Evolutionary conservation across 2,797 vertebrate genomes (phyloP), one percentile per base, ranked within the genome.

Genomic region (Onychomys arenicola): DNA sequence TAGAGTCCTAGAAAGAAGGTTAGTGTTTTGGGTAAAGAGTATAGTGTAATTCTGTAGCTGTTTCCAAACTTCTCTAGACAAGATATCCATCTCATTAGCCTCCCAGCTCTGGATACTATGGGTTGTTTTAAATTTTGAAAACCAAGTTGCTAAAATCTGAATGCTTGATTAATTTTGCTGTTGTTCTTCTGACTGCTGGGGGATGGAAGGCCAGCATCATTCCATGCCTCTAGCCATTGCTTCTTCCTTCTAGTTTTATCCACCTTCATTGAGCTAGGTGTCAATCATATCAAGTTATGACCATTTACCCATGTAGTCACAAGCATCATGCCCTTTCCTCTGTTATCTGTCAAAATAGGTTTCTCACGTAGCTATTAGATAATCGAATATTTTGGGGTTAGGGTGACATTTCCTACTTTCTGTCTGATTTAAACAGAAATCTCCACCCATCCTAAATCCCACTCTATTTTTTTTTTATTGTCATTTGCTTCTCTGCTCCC

Each of bases 1-100:
- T 91, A 37, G 40, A 83, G 86, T 83, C 49, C 77, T 92, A 96
- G 82, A 95, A 82, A 89, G 4, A 59, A n/a, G 40, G 83, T 91
- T 63, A 46, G 73, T 57, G 7, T 63, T 94, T 95, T 90, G 67
- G 67, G 88, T 65, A 91, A 82, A 97, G 81, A 12, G 40, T 92
- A 14, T 86, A 92, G 82, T 57, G 46, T 94, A 69, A 40, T 80
- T 90, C 80, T 40, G 65, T 23, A 87, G 87, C 67, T 80, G 40
- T 80, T 95, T 97, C 80, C 77, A 91, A 89, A 89, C 1, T 27
- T 69, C 43, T 83, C 76, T n/a, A 88, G 55, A 34, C 21, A 37
- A 75, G 46, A 87, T 43, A 69, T 32, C 63, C 14, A 11, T 80
- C 87, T 86, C 12, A 8, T 67, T 90, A 67, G 17, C 5, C 65